Conservation (phyloP, 2,888 invertebrate genomes). For the Cyrtodaria siliqua region DNA sequence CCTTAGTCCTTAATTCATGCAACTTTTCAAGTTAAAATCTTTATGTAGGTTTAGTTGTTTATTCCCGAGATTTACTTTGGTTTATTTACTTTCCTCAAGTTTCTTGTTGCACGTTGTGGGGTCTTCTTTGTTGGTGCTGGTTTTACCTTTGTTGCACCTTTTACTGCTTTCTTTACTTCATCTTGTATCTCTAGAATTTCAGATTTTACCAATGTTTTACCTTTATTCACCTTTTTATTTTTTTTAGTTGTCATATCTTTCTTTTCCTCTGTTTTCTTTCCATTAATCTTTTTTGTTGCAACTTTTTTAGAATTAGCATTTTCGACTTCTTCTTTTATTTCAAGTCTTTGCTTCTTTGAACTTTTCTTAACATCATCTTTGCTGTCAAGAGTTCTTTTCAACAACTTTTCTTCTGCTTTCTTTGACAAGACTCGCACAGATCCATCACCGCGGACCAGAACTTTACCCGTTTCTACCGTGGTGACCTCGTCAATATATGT, state of each 20-base stretch:
- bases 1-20: no score
- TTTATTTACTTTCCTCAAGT: no score
- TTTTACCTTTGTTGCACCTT: no score
- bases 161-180: no score
- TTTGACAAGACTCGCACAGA: constrained; percentile 48
- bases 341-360: not conserved
- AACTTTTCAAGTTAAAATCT: no score
- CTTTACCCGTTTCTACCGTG: constrained; percentile 75
- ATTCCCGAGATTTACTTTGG: no score
- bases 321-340: constrained; percentile 1
- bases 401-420: not conserved
- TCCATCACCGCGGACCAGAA: constrained; percentile 73
- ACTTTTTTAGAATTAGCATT: not conserved
- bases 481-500: constrained; percentile 75
- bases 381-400: constrained; percentile 1
- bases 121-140: no score
- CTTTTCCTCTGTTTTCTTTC: constrained; percentile 1
- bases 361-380: constrained; percentile 6
- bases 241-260: constrained; percentile 1
- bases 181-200: no score
- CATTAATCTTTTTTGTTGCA: not conserved
- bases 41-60: no score
- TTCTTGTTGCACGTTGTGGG: no score
- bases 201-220: constrained; percentile 4
- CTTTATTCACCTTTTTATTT: no score